Base-by-base conservation (phyloP, 2,113 vertebrate species). In the Glaucidium brasilianum region DNA sequence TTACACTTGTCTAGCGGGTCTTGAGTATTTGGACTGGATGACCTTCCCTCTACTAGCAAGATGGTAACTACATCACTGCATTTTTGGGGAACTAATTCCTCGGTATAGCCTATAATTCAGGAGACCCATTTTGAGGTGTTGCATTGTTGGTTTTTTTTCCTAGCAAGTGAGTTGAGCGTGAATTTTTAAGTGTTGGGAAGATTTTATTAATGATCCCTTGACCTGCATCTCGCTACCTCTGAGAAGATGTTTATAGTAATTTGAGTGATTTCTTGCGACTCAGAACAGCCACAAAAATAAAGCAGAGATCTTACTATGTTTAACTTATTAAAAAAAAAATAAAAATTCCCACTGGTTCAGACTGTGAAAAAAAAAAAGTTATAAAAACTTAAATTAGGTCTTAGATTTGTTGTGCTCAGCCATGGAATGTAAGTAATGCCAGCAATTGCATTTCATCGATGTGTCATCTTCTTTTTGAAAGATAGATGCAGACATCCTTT, bases 401-500 rank as follows among this genome's bases (percentile, higher is more conserved):
- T 5, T 3, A 27, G 73, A 15, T 35, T 47, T 45, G 30, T 39
- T 22, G 52, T 91, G 64, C 41, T 45, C 52, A 9, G 58, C 30
- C 29, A 0, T 12, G 39, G 85, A 20, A 29, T 6, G 45, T 6
- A 1, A n/a, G 77, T 35, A 21, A 4, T 1, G 7, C 8, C 23
- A 22, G 56, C 5, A 1, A 0, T 35, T 55, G 16, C 0, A 0
- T 5, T 8, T 45, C 5, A 1, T 1, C 1, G 3, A 7, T 29
- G 52, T 7, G 56, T 16, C 32, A 4, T 20, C 23, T 45, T 45
- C 47, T 43, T 63, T 35, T 3, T 19, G 32, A 17, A 37, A n/a
- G 37, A 15, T 6, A 6, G 27, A 23, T 22, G 78, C 56, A 43
- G 53, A 6, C 37, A 18, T 18, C 8, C 34, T 23, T 27, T 20